These are phyloP conservation scores for Apteryx mantelli DNA, from an alignment of 2,113 vertebrate species.

Conservation along the genomic window DNA sequence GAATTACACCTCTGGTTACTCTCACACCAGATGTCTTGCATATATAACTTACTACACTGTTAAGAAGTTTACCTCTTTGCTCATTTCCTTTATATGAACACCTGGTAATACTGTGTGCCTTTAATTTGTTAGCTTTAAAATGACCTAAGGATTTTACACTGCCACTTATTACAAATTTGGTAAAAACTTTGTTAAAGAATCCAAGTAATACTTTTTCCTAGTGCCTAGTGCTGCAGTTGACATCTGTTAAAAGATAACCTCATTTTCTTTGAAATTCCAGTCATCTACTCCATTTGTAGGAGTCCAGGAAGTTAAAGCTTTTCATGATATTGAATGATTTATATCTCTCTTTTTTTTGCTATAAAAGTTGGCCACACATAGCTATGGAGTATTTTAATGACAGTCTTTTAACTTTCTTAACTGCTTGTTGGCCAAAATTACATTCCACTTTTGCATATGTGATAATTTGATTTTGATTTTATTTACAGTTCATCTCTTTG, in stretches of 20 bases:
- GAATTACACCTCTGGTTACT: constrained; percentile 57
- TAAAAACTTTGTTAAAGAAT: constrained; percentile 71
- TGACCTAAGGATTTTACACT: constrained; percentile 77
- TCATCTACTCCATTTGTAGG: constrained; percentile 69
- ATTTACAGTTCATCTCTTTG: constrained; percentile 49
- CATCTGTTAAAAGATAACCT: constrained; percentile 60
- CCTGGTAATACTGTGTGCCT: constrained; percentile 79
- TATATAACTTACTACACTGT: constrained; percentile 50
- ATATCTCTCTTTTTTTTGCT: constrained; percentile 17
- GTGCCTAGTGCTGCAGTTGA: constrained; percentile 58
- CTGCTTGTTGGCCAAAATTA: constrained; percentile 10
- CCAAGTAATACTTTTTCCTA: constrained; percentile 61
- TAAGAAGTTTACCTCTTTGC: constrained; percentile 66
- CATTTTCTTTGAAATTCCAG: constrained; percentile 63
- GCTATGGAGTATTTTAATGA: constrained; percentile 31
- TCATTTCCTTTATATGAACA: constrained; percentile 66
- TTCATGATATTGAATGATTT: constrained; percentile 24
- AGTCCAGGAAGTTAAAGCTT: constrained; percentile 48
- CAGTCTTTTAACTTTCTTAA: constrained; percentile 49
- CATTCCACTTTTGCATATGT: constrained; percentile 52
- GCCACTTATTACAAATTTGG: constrained; percentile 75
- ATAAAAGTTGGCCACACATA: neutral
- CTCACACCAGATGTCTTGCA: constrained; percentile 43
- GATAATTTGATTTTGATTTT: constrained; percentile 15
- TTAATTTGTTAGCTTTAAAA: constrained; percentile 78